Base-by-base conservation (phyloP, 2,113 vertebrate species). In the Lichenostomus cassidix region DNA sequence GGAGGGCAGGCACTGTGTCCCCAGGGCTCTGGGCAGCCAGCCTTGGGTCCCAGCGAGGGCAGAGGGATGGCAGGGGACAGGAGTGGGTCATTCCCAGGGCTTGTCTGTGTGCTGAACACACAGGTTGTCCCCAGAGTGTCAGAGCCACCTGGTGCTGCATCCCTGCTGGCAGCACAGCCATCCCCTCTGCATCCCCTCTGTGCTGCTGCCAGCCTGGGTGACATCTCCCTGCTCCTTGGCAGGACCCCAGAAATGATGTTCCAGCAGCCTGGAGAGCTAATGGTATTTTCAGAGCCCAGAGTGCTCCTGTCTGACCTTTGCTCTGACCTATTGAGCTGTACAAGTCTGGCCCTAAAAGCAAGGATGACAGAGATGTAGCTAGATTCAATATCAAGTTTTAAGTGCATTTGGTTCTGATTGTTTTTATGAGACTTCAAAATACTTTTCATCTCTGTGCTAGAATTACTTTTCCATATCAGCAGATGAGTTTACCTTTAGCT, bases 381-480 rank as follows among this genome's bases (percentile, higher is more conserved):
- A 22, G 50, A 63, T 41, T 63, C 63, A 19, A 11, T 70, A 78
- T 9, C n/a, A 39, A n/a, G 47, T 73, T 91, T n/a, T 27, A 80
- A 74, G 71, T 70, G 70, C 76, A 50, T 92, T 80, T 90, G 73
- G 37, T 82, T 83, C 70, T 29, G 28, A 24, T 90, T 68, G 83
- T 42, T 95, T 94, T 91, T 58, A 68, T 87, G 59, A 84, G 46
- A 64, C 50, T 87, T 91, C 17, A 63, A 92, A 92, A 41, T 20
- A 71, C 27, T 91, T 92, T 73, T 52, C 39, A 10, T 84, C 77
- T 92, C 49, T 12, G 16, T 29, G 5, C 65, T 69, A 33, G 50
- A 96, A 88, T 77, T 88, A 83, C 59, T 87, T 90, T 96, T 80
- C 49, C 62, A 2, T 85, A 73, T 86, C 76, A 83, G 49, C 64